Base-by-base conservation (phyloP, 2,888 invertebrate genomes). In the Drosophila rubida region DNA sequence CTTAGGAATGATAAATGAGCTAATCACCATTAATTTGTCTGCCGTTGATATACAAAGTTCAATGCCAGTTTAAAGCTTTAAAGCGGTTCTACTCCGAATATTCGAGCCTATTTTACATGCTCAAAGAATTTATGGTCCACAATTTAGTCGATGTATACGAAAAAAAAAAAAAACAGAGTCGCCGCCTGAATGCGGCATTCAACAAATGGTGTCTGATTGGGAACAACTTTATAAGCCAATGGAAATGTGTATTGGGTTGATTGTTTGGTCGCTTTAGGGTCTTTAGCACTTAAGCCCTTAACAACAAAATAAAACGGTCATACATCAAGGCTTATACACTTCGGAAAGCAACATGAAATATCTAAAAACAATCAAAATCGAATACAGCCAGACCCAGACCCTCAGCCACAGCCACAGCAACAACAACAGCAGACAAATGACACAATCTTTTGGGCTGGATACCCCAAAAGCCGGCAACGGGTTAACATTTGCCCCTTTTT, bases 281-380 rank as follows among this genome's bases (percentile, higher is more conserved):
- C 57, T 61, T 58, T 62, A 58, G 73, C 77, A 68, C 84, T 83
- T 74, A 87, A 83, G 69, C 84, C 78, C 60, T 83, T 87, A 64
- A 68, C 57, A 79, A 80, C 57, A 39, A 44, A 44, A 58, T 75
- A 69, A 71, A 69, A 63, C 23, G 54, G 44, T 61, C 73, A 71
- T 80, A 72, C 50, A 83, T 87, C 73, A 83, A 65, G 61, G 41
- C 62, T 67, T 65, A 32, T 50, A 58, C 57, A 50, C 41, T 48
- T 41, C 9, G 16, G 44, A 51, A 11, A 67, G 42, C 39, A 25
- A 63, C 55, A 48, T 46, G 45, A 37, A 60, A 70, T 87, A 69
- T 77, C 49, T 62, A 46, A 69, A 84, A 73, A 51, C 81, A 78
- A 80, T 78, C 65, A 65, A 76, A 77, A 62, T 60, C 54, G 57